Base-by-base conservation (phyloP, 2,888 invertebrate species). In the Chloroclystis v-ata region DNA sequence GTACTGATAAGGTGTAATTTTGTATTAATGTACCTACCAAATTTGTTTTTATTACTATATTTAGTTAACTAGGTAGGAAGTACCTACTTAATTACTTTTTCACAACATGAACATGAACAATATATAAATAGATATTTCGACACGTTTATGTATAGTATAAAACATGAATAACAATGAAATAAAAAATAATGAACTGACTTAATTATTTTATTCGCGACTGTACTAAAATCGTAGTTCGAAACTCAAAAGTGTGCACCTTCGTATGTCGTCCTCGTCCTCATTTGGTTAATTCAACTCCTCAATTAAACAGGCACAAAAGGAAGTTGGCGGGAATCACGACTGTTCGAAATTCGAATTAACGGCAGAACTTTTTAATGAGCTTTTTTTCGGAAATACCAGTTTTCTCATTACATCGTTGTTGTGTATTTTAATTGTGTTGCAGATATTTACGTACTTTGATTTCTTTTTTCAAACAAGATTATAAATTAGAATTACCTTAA, bases 241-340 rank as follows among this genome's bases (percentile, higher is more conserved):
- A 37, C 24, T 20, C 14, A 24, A 43, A 41, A 37, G 41, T 42
- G 29, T 39, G 57, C 58, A 43, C 12, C 35, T 35, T 11, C 35
- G 61, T 65, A 63, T 72, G 72, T 70, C 71, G 74, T 67, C 74
- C 79, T 70, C 71, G 74, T 67, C 74, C 79, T 84, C 82, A 83
- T 86, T 86, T 84, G 83, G 78, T 82, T 83, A 82, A 85, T 84
- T 78, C 82, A 67, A 72, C 65, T 69, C 72, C 76, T 73, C 83
- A 85, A 84, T 85, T 84, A 85, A 82, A 78, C 75, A 69, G 67
- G 61, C 58, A 78, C 76, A 82, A 82, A 80, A 80, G 78, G 70
- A 81, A 71, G 77, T 68, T 80, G 65, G 65, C 67, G 73, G 76
- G 75, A 76, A 78, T 82, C 85, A 84, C 84, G 84, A 84, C 78